Conservation (phyloP, 2,797 vertebrate genomes). For the Cichlasoma orientale region DNA sequence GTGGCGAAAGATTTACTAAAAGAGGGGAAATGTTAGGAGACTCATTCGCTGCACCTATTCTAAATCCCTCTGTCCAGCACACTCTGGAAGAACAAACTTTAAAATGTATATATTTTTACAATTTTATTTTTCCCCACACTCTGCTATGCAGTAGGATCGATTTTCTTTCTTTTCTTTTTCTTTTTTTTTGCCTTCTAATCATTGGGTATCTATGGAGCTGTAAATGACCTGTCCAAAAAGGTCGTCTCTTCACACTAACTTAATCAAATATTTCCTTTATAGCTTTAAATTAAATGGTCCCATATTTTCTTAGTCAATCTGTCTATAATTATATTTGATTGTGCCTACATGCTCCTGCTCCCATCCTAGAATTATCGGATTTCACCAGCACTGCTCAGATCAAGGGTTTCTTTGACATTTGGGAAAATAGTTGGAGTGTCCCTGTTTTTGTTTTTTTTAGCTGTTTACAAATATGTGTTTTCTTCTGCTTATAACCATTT, state of each 20-base stretch:
- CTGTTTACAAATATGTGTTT: slow-evolving; percentile 11
- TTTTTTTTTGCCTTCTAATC: too few species aligned
- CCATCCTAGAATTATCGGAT: slow-evolving; percentile 25
- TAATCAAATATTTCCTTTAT: slow-evolving; percentile 8
- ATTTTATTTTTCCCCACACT: slow-evolving; percentile 11
- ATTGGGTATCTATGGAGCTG: slow-evolving; percentile 1
- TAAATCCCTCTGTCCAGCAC: slow-evolving; percentile 37
- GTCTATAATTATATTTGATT: slow-evolving; percentile 20
- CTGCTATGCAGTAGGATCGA: slow-evolving; percentile 41
- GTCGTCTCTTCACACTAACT: slow-evolving; percentile 30
- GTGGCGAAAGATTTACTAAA: slow-evolving; percentile 36
- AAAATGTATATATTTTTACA: slow-evolving; percentile 40
- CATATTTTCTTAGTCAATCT: slow-evolving; percentile 11
- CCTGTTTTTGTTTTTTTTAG: slow-evolving; percentile 27
- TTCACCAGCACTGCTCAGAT: slow-evolving; percentile 46
- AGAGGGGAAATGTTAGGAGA: slow-evolving; percentile 45
- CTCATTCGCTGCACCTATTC: slow-evolving; percentile 37
- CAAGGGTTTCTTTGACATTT: slow-evolving; percentile 30
- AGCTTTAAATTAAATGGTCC: slow-evolving; percentile 30
- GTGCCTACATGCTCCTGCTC: neutral
- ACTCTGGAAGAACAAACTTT: slow-evolving; percentile 59
- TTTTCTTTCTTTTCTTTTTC: neutral
- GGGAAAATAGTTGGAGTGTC: slow-evolving; percentile 37
- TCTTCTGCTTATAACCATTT: slow-evolving; percentile 1
- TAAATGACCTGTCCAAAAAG: slow-evolving; percentile 28